Conservation (phyloP, 2,113 vertebrate genomes). For the Bettongia penicillata region DNA sequence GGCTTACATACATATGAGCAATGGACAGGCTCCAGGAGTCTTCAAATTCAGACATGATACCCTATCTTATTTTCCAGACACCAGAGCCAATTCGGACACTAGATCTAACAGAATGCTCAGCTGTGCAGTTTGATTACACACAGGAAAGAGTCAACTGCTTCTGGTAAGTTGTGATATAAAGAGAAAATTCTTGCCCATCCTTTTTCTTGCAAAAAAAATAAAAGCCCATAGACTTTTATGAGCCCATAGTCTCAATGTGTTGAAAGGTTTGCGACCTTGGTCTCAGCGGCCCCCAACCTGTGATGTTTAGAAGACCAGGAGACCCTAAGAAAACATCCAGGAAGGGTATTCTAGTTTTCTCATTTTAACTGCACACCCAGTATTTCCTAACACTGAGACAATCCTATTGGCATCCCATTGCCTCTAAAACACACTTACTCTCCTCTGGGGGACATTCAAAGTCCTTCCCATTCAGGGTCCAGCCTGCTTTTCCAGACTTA, state of each 20-base stretch:
- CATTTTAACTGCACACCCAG: not conserved
- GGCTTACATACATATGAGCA: not conserved
- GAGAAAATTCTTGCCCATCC: slow-evolving; percentile 19
- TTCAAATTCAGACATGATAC: not conserved
- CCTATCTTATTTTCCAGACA: slow-evolving; percentile 83
- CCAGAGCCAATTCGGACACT: slow-evolving; percentile 93
- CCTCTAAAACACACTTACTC: not conserved
- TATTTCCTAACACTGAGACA: not conserved
- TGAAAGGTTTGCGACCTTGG: not conserved
- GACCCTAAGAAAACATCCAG: not conserved
- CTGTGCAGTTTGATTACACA: slow-evolving; percentile 97
- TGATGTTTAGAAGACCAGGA: not conserved
- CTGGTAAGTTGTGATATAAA: slow-evolving; percentile 88
- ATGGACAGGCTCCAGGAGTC: not conserved
- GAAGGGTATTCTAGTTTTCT: not conserved
- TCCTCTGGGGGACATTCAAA: not conserved
- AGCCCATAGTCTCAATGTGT: not conserved
- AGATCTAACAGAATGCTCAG: slow-evolving; percentile 93
- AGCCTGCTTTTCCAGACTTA: not conserved
- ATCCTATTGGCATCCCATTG: not conserved
- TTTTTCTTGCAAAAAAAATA: not conserved
- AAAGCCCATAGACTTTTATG: not conserved
- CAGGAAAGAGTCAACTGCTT: slow-evolving; percentile 97
- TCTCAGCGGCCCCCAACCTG: not conserved
- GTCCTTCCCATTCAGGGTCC: not conserved